Conservation (phyloP, 64 coral and sea anemone species). For the Stylophora pistillata region DNA sequence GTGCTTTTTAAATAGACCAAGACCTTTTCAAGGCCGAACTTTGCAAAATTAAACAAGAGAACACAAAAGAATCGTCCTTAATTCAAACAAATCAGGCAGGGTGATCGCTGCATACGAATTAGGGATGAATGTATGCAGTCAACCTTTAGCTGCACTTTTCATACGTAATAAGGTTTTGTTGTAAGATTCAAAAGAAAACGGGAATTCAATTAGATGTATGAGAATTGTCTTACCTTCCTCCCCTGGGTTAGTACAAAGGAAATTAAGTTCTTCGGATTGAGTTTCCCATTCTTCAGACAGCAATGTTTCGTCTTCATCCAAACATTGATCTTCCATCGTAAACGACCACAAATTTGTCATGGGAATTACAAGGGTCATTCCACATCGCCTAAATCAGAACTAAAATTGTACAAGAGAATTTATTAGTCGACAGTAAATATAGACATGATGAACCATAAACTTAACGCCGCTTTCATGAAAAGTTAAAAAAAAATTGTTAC, state of each 20-base stretch:
- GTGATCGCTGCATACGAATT: conserved; percentile 49
- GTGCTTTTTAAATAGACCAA: conserved; percentile 41
- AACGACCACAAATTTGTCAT: conserved; percentile 44
- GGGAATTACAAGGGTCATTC: conserved; percentile 69
- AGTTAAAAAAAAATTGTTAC: conserved; percentile 32
- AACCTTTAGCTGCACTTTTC: conserved; percentile 38
- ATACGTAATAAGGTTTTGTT: conserved; percentile 51
- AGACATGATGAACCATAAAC: not conserved
- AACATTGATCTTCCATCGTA: conserved; percentile 73
- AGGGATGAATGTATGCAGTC: conserved; percentile 40
- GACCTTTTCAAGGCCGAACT: conserved; percentile 36
- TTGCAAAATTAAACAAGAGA: conserved; percentile 49
- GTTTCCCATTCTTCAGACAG: conserved; percentile 66
- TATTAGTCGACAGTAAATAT: conserved; percentile 27
- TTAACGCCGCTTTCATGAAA: conserved; percentile 19
- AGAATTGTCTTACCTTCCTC: conserved; percentile 59
- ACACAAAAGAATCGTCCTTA: conserved; percentile 39
- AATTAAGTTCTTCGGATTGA: conserved; percentile 45
- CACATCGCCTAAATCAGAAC: conserved; percentile 56
- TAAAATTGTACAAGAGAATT: not conserved
- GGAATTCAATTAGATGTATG: conserved; percentile 42
- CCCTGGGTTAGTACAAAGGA: conserved; percentile 55
- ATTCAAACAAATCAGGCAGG: conserved; percentile 35
- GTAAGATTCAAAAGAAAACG: conserved; percentile 37
- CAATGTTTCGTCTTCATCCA: conserved; percentile 60